Evolutionary conservation across 1,140 invertebrate genomes (phyloP).

Genomic region (Metopolophium dirhodum): DNA sequence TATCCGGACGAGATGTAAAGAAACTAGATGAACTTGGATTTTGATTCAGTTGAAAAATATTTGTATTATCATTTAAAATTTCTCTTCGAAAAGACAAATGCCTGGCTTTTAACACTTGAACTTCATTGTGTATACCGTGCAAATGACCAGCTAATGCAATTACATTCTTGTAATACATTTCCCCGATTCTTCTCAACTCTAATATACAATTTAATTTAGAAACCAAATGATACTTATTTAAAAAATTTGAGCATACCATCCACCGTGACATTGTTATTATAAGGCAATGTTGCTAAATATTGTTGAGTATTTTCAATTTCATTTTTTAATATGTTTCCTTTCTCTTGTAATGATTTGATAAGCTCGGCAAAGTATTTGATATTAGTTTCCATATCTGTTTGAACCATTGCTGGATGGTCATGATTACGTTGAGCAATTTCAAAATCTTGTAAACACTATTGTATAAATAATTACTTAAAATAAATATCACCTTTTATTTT

Average conservation of each 20-base stretch:
- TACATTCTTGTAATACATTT: slow-evolving; percentile 78
- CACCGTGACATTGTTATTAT: slow-evolving; percentile 71
- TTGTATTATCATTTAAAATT: slow-evolving; percentile 77
- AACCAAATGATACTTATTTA: slow-evolving; percentile 30
- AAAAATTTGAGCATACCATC: slow-evolving; percentile 67
- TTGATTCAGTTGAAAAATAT: slow-evolving; percentile 73
- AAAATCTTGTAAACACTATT: slow-evolving; percentile 72
- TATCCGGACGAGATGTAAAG: slow-evolving; percentile 41
- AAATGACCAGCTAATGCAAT: slow-evolving; percentile 83
- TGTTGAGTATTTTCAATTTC: slow-evolving; percentile 79
- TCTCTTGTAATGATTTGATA: slow-evolving; percentile 75
- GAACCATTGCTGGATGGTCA: slow-evolving; percentile 76
- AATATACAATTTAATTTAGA: slow-evolving; percentile 59
- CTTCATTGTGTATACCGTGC: slow-evolving; percentile 76
- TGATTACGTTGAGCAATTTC: slow-evolving; percentile 82
- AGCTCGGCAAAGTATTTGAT: slow-evolving; percentile 77
- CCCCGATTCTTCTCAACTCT: slow-evolving; percentile 70
- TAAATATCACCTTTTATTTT: neutral
- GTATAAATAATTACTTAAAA: neutral
- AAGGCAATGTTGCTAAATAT: slow-evolving; percentile 73
- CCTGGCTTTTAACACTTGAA: slow-evolving; percentile 80
- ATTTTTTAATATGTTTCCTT: slow-evolving; percentile 73
- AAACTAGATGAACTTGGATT: slow-evolving; percentile 22
- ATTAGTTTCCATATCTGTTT: slow-evolving; percentile 79
- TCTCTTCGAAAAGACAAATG: slow-evolving; percentile 81